A percentile compares a stretch with the other conserved stretches of the same genome.
Evolutionary conservation across 1,140 invertebrate species (phyloP).

Genomic region (Agrypnia vestita): DNA sequence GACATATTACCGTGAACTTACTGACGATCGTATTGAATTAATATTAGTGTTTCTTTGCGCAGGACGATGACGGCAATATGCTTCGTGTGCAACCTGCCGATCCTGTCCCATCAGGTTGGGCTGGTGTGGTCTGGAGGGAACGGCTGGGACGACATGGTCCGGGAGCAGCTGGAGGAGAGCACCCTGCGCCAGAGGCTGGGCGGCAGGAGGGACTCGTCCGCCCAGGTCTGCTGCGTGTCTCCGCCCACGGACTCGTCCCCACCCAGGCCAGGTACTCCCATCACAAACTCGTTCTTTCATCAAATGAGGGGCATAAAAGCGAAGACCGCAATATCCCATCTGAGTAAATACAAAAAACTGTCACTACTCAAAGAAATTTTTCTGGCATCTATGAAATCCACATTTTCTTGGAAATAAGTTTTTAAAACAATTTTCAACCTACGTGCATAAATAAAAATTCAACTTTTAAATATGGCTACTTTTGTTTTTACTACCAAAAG

Average conservation of each 20-base stretch:
- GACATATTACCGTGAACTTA: too few species aligned
- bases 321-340: too few species aligned
- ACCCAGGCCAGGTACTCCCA: conserved; percentile 64
- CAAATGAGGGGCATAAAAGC: too few species aligned
- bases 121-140: conserved; percentile 94
- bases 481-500: too few species aligned
- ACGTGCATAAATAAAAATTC: too few species aligned
- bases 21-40: too few species aligned
- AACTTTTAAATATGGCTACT: too few species aligned
- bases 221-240: conserved; percentile 88
- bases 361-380: too few species aligned
- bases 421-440: too few species aligned
- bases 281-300: not conserved
- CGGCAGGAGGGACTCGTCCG: conserved; percentile 88
- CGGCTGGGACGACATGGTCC: conserved; percentile 91
- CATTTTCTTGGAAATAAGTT: too few species aligned
- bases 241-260: conserved; percentile 80
- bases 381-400: too few species aligned
- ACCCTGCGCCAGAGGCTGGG: conserved; percentile 86
- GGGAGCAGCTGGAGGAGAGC: conserved; percentile 88
- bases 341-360: too few species aligned
- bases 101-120: conserved; percentile 93
- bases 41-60: conserved; percentile 60
- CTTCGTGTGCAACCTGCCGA: conserved; percentile 96
- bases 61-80: conserved; percentile 95